Percentiles rank a stretch among this genome's conserved stretches.
These are phyloP conservation scores for Pseudolaguvia tuberculata DNA, from an alignment of 2,113 vertebrate genomes.

Conservation along the genomic window DNA sequence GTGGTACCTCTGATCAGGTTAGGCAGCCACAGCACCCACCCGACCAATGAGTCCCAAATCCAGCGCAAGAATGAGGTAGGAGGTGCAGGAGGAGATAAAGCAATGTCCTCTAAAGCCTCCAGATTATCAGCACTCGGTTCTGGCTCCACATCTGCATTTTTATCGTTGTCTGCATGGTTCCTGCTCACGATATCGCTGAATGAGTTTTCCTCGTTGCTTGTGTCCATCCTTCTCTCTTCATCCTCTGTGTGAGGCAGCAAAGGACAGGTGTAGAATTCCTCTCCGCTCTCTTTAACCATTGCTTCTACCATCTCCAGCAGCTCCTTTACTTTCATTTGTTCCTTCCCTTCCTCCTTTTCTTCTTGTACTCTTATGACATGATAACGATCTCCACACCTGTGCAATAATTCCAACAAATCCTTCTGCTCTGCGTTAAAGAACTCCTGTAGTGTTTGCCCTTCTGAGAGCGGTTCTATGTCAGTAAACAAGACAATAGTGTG, in stretches of 20 bases:
- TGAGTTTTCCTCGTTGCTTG: constrained; percentile 28
- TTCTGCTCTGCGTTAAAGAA: constrained; percentile 58
- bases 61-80: constrained; percentile 47
- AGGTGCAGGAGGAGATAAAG: constrained; percentile 35
- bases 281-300: constrained; percentile 49
- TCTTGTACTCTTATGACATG: constrained; percentile 55
- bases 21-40: constrained; percentile 59
- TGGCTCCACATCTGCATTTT: constrained; percentile 49
- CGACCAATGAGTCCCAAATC: constrained; percentile 59
- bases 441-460: constrained; percentile 57
- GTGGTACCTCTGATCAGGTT: constrained; percentile 59
- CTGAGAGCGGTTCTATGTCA: constrained; percentile 59
- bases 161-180: constrained; percentile 24
- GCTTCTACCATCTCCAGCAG: constrained; percentile 67
- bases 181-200: constrained; percentile 40
- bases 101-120: constrained; percentile 41
- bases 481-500: constrained; percentile 67
- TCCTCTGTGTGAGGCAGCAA: constrained; percentile 55
- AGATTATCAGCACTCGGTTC: constrained; percentile 51
- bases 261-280: constrained; percentile 53
- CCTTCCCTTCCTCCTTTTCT: constrained; percentile 5
- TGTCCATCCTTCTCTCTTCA: constrained; percentile 40
- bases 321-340: constrained; percentile 48
- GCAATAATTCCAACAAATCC: constrained; percentile 61
- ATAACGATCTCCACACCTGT: constrained; percentile 58